Percentiles rank a stretch among this genome's conserved stretches.
These are phyloP conservation scores for Drosophila willistoni DNA, from an alignment of 1,140 invertebrate genomes.

Conservation along the genomic window DNA sequence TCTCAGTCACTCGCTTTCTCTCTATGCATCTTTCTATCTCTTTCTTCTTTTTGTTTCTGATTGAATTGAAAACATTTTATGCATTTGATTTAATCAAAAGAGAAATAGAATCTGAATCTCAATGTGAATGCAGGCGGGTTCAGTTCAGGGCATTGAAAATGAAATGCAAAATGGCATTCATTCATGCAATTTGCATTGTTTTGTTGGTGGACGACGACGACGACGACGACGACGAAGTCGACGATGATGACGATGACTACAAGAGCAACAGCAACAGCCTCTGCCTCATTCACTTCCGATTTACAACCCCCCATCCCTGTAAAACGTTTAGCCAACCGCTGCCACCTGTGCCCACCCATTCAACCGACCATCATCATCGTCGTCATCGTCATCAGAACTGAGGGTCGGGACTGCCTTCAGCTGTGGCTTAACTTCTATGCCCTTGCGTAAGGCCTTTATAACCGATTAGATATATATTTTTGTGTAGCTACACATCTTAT, in stretches of 20 bases:
- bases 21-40: conserved; percentile 9
- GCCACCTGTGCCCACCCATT: conserved; percentile 12
- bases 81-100: conserved; percentile 81
- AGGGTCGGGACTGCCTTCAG: not conserved
- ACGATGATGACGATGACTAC: conserved; percentile 1
- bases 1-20: not conserved
- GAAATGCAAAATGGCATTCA: conserved; percentile 80
- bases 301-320: not conserved
- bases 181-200: conserved; percentile 81
- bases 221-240: not conserved
- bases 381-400: not conserved
- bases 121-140: conserved; percentile 27
- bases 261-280: not conserved
- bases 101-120: conserved; percentile 66
- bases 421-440: not conserved
- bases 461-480: not conserved
- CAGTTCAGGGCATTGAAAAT: conserved; percentile 55
- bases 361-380: not conserved
- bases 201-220: conserved; percentile 18
- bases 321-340: conserved; percentile 16
- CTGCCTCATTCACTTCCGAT: not conserved
- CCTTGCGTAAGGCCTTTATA: not conserved
- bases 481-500: no score
- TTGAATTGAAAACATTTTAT: conserved; percentile 81
- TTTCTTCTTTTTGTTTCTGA: conserved; percentile 43